Evolutionary conservation across 1,140 invertebrate species (phyloP).

Genomic region (Eumeta japonica): DNA sequence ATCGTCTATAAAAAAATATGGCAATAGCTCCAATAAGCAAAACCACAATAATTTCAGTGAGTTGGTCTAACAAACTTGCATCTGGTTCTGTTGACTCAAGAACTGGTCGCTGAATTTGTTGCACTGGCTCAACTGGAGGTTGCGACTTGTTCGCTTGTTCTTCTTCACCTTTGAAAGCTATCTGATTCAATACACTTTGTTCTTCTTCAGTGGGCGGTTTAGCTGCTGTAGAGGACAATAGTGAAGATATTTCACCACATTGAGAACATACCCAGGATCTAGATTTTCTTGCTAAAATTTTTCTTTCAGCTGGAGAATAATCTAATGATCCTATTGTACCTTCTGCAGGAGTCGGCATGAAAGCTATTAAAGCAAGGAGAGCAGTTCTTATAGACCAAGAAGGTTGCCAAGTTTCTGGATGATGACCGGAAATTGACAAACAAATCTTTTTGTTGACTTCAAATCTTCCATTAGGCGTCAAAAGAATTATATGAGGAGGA

Average conservation of each 20-base stretch:
- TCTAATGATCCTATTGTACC: constrained; percentile 90
- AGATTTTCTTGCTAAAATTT: constrained; percentile 75
- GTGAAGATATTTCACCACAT: constrained; percentile 60
- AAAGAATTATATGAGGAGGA: constrained; percentile 90
- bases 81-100: constrained; percentile 35
- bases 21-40: constrained; percentile 38
- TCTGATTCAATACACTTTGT: constrained; percentile 43
- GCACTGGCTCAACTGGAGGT: constrained; percentile 29
- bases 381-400: constrained; percentile 96
- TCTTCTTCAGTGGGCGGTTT: constrained; percentile 56
- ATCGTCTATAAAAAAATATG: constrained; percentile 47
- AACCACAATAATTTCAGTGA: constrained; percentile 43
- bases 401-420: constrained; percentile 96
- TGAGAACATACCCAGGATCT: constrained; percentile 59
- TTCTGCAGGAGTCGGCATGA: constrained; percentile 87
- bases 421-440: constrained; percentile 94
- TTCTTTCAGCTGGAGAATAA: constrained; percentile 81
- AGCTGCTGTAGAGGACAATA: constrained; percentile 49
- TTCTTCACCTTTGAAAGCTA: constrained; percentile 49
- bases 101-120: not conserved
- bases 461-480: constrained; percentile 94
- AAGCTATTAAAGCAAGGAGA: constrained; percentile 87
- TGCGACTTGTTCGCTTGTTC: constrained; percentile 29
- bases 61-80: constrained; percentile 39
- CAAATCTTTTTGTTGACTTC: constrained; percentile 95